phyloP scores from a whole-genome alignment of 2,888 invertebrate species.

The Drosophila monieri region DNA sequence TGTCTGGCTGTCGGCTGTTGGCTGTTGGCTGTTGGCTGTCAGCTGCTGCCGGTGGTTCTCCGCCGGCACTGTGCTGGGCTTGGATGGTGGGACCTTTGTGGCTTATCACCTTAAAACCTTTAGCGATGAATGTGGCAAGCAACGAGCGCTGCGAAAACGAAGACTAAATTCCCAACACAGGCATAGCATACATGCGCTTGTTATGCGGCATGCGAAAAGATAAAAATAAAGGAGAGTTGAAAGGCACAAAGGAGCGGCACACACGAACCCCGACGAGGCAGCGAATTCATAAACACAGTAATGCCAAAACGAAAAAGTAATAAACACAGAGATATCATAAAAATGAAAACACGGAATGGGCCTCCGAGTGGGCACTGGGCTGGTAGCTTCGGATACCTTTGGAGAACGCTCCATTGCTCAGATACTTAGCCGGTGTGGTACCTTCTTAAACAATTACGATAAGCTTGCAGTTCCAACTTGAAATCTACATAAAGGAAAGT shows the following conservation, averaged over 20 bases:
- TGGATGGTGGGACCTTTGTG: conserved; percentile 32
- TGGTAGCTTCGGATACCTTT: conserved; percentile 21
- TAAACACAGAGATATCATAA: conserved; percentile 41
- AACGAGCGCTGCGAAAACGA: conserved; percentile 8
- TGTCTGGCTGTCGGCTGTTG: conserved; percentile 33
- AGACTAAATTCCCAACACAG: conserved; percentile 12
- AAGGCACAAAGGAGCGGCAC: conserved; percentile 39
- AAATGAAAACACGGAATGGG: conserved; percentile 27
- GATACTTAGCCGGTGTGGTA: neutral
- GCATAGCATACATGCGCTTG: conserved; percentile 34
- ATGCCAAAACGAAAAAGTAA: conserved; percentile 28
- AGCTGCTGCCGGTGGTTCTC: conserved; percentile 31
- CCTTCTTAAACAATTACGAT: neutral
- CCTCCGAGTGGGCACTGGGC: neutral
- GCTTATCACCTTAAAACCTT: conserved; percentile 46
- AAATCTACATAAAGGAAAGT: neutral
- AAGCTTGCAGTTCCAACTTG: neutral
- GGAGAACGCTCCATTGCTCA: neutral
- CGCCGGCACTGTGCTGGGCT: conserved; percentile 5
- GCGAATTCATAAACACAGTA: conserved; percentile 44
- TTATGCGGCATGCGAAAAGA: conserved; percentile 30
- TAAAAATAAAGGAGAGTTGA: conserved; percentile 38
- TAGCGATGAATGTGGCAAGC: conserved; percentile 35
- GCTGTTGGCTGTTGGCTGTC: conserved; percentile 37
- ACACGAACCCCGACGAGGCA: conserved; percentile 8